Conservation (phyloP, 2,797 vertebrate species). For the Apogon talboti region DNA sequence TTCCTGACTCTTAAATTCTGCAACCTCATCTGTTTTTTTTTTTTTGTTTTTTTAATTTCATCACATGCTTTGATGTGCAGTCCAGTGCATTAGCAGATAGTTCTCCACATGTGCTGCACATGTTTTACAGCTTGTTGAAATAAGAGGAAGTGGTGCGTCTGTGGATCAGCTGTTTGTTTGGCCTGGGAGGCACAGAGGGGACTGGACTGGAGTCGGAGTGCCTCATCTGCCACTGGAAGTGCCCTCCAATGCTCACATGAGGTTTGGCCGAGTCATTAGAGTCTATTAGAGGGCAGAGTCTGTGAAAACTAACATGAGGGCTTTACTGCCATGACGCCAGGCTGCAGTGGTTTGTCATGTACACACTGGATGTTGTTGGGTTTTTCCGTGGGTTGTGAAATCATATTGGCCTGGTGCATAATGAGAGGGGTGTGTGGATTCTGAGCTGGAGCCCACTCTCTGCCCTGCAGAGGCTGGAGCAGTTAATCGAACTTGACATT, state of each 20-base stretch:
- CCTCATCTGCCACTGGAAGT: conserved; percentile 2
- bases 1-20: background rate
- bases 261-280: background rate
- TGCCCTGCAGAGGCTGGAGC: background rate
- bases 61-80: background rate
- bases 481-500: conserved; percentile 14
- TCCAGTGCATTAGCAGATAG: no score
- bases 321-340: background rate
- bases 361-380: background rate
- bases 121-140: background rate
- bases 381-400: conserved; percentile 14
- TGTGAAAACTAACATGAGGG: no score
- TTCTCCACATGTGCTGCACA: background rate
- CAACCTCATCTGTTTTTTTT: background rate
- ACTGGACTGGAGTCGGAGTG: background rate
- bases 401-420: background rate
- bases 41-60: background rate
- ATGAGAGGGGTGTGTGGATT: background rate
- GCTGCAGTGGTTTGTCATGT: background rate
- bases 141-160: background rate
- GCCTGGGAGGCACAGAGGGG: background rate
- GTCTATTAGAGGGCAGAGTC: background rate
- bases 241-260: conserved; percentile 8
- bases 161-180: background rate
- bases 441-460: background rate